phyloP scores from a whole-genome alignment of 2,113 vertebrate species.

The zebrafish (Danio rerio) region GRCz12tu NC_133187.1:30358001-30358500 shows the following conservation, averaged over 20 bases:
- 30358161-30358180: constrained; percentile 12
- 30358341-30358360: constrained; percentile 59
- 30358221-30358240: constrained; percentile 64
- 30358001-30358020: neutral
- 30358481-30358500: neutral
- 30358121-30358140: neutral
- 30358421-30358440: neutral
- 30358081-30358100: neutral
- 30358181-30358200: constrained; percentile 5
- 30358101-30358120: neutral
- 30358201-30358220: constrained; percentile 29
- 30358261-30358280: constrained; percentile 70
- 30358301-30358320: constrained; percentile 66
- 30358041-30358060: neutral
- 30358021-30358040: neutral
- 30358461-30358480: neutral
- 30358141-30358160: neutral
- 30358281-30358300: constrained; percentile 74
- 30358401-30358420: neutral
- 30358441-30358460: neutral
- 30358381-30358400: constrained; percentile 21
- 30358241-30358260: constrained; percentile 66
- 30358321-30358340: constrained; percentile 67
- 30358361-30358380: constrained; percentile 24
- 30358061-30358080: too few relatives aligned